Conservation (phyloP, 2,888 invertebrate genomes). For the Ectropis crepuscularia region DNA sequence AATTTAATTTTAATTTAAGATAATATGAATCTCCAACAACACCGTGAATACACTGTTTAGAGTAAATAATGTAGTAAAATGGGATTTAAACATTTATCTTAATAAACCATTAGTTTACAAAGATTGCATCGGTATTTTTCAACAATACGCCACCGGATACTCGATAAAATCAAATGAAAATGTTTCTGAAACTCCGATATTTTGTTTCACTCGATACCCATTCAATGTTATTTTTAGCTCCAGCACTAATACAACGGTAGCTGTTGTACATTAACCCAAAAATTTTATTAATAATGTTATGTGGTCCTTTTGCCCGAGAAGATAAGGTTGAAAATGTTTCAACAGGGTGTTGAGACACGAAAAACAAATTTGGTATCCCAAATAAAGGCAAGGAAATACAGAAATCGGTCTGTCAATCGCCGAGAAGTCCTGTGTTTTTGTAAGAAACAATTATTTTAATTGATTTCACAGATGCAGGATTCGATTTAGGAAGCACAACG, state of each 20-base stretch:
- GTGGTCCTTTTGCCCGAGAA: constrained; percentile 7
- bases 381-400: constrained; percentile 68
- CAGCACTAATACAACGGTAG: constrained; percentile 68
- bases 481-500: constrained; percentile 43
- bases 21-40: too few species aligned
- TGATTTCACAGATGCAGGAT: constrained; percentile 70
- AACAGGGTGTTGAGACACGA: constrained; percentile 11
- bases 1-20: too few species aligned
- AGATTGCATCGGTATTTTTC: constrained; percentile 4
- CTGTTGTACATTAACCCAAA: constrained; percentile 32
- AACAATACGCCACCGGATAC: constrained; percentile 45
- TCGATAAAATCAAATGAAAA: constrained; percentile 46
- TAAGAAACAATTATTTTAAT: constrained; percentile 80
- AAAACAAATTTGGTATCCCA: constrained; percentile 43
- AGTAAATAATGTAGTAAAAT: too few species aligned
- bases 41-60: too few species aligned
- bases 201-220: constrained; percentile 63
- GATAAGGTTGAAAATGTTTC: constrained; percentile 43
- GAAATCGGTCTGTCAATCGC: constrained; percentile 73
- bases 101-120: background rate
- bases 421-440: constrained; percentile 79
- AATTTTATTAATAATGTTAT: constrained; percentile 19
- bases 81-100: background rate
- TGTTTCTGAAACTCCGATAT: constrained; percentile 53
- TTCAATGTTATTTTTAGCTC: constrained; percentile 66